Base-by-base conservation (phyloP, 2,797 vertebrate genomes). In the Paguma larvata region DNA sequence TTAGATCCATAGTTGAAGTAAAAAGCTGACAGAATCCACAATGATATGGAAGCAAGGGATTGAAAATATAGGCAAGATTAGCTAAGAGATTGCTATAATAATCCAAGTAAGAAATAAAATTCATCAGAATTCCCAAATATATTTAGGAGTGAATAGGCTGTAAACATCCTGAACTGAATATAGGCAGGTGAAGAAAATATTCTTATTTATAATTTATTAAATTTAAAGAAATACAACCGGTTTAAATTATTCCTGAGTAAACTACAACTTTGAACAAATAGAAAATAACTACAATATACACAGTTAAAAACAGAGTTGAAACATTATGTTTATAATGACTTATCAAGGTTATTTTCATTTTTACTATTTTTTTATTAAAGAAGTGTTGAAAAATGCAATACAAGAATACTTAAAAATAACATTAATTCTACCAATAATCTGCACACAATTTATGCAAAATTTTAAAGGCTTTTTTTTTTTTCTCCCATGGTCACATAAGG, bases 311-410 rank as follows among this genome's bases (percentile, higher is more conserved):
- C 11, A n/a, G 70, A 85, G 19, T 88, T 86, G 46, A 75, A 95
- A 68, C 15, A 34, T 59, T 8, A 23, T 44, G 38, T 86, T 86
- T 90, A 79, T 48, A 88, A 56, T 75, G 51, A 94, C 18, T 84
- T 59, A 56, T 6, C 84, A 73, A 84, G 32, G 27, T 77, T 65
- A 83, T 34, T 83, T 75, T 51, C 48, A 82, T 89, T n/a, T 80
- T 15, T 53, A 80, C n/a, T 80, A 65, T 30, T 53, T 77, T 53
- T 77, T 65, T 56, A 94, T 75, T 62, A 79, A 62, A 91, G 63
- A 73, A 83, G 51, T 72, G 93, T 38, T 51, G 46, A 73, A 97
- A 97, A 96, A 89, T 56, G 6, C 44, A 90, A 95, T 30, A 92
- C 21, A 9, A 23, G 38, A 53, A 88, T 85, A 94, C 23, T 90